These are phyloP conservation scores for Lepidocolaptes lacrymiger DNA, from an alignment of 2,797 vertebrate genomes.

Conservation along the genomic window DNA sequence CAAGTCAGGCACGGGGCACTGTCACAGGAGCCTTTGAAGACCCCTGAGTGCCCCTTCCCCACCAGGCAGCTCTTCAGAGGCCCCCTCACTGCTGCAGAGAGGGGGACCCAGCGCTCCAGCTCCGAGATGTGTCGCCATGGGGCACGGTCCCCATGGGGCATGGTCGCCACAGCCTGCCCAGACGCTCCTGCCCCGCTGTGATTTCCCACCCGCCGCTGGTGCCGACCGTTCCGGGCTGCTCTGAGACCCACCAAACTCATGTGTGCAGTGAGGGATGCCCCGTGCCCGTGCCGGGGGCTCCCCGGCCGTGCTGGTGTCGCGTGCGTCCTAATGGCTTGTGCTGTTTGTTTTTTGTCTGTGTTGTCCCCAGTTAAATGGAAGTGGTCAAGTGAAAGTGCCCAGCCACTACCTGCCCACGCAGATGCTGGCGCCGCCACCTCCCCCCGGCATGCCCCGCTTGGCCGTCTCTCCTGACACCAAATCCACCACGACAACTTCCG, in stretches of 20 bases:
- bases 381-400: conserved; percentile 91
- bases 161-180: no score
- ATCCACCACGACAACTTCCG: conserved; percentile 88
- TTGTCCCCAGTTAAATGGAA: conserved; percentile 90
- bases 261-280: not conserved
- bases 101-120: not conserved
- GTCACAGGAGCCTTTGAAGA: not conserved
- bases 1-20: accelerated
- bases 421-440: conserved; percentile 88
- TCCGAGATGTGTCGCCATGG: not conserved
- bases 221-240: conserved; percentile 16
- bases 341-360: conserved; percentile 74
- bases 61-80: not conserved
- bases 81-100: accelerated
- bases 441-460: conserved; percentile 85
- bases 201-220: not conserved
- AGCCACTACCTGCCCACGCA: conserved; percentile 93
- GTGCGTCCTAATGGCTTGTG: conserved; percentile 66
- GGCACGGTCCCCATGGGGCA: not conserved
- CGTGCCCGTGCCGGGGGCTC: not conserved
- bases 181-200: not conserved
- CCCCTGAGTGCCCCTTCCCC: not conserved
- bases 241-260: conserved; percentile 65
- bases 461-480: conserved; percentile 89
- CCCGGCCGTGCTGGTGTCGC: not conserved